Base-by-base conservation (phyloP, 1,140 invertebrate species). In the Melanaphis sacchari region DNA sequence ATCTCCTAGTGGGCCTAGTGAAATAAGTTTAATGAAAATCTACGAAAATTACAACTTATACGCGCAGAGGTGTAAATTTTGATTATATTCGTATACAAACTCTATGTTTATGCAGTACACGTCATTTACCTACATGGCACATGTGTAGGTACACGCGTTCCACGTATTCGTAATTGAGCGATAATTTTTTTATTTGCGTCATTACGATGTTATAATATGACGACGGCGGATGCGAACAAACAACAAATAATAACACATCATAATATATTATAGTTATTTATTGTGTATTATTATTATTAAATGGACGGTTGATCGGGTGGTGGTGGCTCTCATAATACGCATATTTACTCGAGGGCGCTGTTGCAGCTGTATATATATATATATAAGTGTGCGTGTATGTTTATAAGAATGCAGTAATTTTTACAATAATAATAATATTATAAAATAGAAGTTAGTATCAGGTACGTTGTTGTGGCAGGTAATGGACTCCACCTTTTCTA, bases 151-250 rank as follows among this genome's bases (percentile, higher is more conserved):
- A 76, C n/a, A 76, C 1, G 31, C 31, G 59, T 76, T 76, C 31
- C 59, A 76, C 31, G 31, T 76, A 76, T 76, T 76, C 59, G n/a
- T 76, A 76, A 11, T 76, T 76, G 59, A n/a, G 59, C n/a, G 59
- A 76, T 76, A 76, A n/a, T 76, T 76, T 76, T 66, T 76, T n/a
- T 76, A 76, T n/a, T 76, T 76, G 15, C n/a, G 59, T 76, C 59
- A 76, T 76, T 76, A 76, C 59, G 59, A 66, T n/a, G 31, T 76
- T n/a, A 76, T 76, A 76, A 76, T 76, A 76, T n/a, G 59, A 76
- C 59, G 15, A 76, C 59, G 59, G n/a, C 15, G 59, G 59, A 76
- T n/a, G 31, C 31, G 59, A 76, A 76, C 18, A n/a, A 76, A n/a
- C 31, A 76, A 76, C 31, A 76, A 15, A 82, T 82, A 82, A 38